These are phyloP conservation scores for Chaetodon auriga DNA, from an alignment of 2,113 vertebrate species.

Conservation along the genomic window DNA sequence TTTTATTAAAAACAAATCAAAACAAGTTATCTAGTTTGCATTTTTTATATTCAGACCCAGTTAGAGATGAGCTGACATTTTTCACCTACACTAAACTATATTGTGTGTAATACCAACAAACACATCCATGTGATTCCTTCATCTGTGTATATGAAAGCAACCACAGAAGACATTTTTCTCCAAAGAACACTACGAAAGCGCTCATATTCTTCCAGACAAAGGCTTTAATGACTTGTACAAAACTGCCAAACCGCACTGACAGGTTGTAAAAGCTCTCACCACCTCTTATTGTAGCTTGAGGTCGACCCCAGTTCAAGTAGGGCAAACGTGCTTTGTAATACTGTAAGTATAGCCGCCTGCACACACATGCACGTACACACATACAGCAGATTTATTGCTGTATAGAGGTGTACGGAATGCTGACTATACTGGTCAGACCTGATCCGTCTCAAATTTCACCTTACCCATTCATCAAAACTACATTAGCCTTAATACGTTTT, in stretches of 20 bases:
- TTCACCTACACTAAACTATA: not conserved
- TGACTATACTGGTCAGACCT: conserved; percentile 45
- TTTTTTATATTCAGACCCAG: too few species aligned
- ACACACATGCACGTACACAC: conserved; percentile 17
- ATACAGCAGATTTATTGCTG: conserved; percentile 50
- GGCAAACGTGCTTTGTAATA: conserved; percentile 32
- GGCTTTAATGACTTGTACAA: conserved; percentile 29
- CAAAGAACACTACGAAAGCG: not conserved
- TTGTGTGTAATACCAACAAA: not conserved
- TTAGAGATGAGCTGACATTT: not conserved
- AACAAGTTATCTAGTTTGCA: too few species aligned
- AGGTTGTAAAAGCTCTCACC: conserved; percentile 42
- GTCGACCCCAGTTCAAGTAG: conserved; percentile 51
- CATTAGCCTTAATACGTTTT: not conserved
- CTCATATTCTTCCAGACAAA: conserved; percentile 26
- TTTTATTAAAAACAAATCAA: too few species aligned
- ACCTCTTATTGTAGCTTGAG: conserved; percentile 49
- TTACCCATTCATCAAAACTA: not conserved
- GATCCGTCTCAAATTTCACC: conserved; percentile 20
- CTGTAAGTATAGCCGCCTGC: conserved; percentile 24
- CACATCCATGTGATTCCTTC: too few species aligned
- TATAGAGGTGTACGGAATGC: conserved; percentile 46
- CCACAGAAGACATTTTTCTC: not conserved
- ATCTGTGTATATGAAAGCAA: not conserved
- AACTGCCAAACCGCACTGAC: conserved; percentile 50